Evolutionary conservation across 2,797 vertebrate species (phyloP).

Genomic region (Carcharodon carcharias): DNA sequence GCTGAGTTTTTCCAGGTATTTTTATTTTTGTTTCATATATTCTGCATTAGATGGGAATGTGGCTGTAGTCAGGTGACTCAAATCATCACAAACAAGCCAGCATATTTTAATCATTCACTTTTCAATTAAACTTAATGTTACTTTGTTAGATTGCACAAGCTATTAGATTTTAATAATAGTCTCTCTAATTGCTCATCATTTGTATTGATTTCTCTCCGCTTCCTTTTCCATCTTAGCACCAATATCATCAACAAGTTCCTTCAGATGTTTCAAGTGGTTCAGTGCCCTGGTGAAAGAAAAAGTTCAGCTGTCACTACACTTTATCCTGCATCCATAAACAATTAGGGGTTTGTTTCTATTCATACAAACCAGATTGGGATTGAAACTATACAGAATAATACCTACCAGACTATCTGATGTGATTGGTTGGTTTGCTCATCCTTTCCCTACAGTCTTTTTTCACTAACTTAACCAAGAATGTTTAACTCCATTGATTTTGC

Average conservation of each 20-base stretch:
- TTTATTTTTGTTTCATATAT: neutral
- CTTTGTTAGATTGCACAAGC: neutral
- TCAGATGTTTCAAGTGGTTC: slow-evolving; percentile 61
- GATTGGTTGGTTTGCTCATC: neutral
- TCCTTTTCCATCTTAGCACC: slow-evolving; percentile 44
- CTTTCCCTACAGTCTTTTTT: neutral
- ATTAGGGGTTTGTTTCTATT: neutral
- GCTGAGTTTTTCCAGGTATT: no score
- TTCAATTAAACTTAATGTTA: neutral
- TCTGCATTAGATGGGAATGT: neutral
- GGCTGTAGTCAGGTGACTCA: neutral
- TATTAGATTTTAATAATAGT: neutral
- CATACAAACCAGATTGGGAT: neutral
- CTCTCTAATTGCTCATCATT: neutral
- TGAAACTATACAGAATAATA: neutral
- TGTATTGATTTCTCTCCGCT: neutral
- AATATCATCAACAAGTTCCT: slow-evolving; percentile 58
- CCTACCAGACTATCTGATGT: neutral
- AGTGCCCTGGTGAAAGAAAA: slow-evolving; percentile 62
- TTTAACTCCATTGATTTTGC: neutral
- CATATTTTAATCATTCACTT: neutral
- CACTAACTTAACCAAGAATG: neutral
- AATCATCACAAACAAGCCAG: neutral
- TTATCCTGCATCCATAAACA: neutral
- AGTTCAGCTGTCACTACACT: neutral